Evolutionary conservation across 1,140 invertebrate genomes (phyloP), one percentile per base, ranked within the genome.

Genomic region (Drosophila lacertosa): DNA sequence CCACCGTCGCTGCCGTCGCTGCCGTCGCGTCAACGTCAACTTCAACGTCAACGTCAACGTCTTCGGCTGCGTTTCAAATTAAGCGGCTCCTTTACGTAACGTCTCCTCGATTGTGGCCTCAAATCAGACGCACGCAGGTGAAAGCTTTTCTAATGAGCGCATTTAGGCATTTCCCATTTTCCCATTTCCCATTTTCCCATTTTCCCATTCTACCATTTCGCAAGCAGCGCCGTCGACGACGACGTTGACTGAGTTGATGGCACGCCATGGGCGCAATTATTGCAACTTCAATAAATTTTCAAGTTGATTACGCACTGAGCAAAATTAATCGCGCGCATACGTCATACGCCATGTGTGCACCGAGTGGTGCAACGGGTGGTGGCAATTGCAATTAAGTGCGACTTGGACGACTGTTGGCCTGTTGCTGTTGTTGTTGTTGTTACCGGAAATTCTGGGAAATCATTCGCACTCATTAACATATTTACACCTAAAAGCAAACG

Each of bases 271-370:
- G 81, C 77, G 77, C 81, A 88, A 86, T 84, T 84, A 84, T 86
- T 84, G 81, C 82, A 77, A 86, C 81, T 86, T 88, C 81, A 86
- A 86, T 88, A 88, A 86, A 86, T 86, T 86, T 86, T 81, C 82
- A 42, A 81, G 54, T 86, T 86, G 81, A 86, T 86, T 86, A 88
- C 81, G 82, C 81, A 86, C 77, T 53, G 74, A 74, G 77, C 77
- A 73, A 86, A 86, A 86, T 88, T 86, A 86, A 86, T 86, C 82
- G 81, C n/a, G 20, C 35, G 65, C 81, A 88, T 86, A 77, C 69
- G 81, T 86, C 82, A 86, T 88, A 69, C 37, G 69, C 57, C 73
- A 66, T 70, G 48, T 71, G 60, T 33, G 55, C 48, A 7, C 9
- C 5, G 24, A 2, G 22, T 24, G 22, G 13, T 50, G 47, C 22